Conservation (phyloP, 2,888 invertebrate species). For the Hyles lineata region DNA sequence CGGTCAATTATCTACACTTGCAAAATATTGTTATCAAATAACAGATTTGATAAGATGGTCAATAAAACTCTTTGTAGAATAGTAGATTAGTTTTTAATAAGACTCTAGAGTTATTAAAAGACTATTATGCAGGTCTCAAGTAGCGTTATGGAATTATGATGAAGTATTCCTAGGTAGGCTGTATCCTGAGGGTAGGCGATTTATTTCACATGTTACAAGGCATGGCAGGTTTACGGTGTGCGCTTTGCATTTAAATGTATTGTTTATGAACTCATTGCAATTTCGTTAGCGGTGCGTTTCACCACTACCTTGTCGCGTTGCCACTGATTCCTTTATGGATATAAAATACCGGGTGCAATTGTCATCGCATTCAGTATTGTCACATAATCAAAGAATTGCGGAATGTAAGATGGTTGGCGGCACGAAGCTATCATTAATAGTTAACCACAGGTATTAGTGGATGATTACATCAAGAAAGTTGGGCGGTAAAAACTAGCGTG, state of each 20-base stretch:
- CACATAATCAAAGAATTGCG: conserved; percentile 68
- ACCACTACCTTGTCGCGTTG: conserved; percentile 66
- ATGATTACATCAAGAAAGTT: conserved; percentile 21
- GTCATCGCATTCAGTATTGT: conserved; percentile 65
- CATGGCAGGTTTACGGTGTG: conserved; percentile 38
- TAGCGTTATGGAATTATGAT: conserved; percentile 7
- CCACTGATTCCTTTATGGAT: conserved; percentile 78
- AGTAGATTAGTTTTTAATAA: background rate
- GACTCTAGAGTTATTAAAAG: background rate
- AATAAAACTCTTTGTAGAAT: background rate
- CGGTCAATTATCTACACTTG: conserved; percentile 9
- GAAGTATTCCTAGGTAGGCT: background rate
- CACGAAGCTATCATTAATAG: conserved; percentile 22
- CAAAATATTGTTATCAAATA: conserved; percentile 16
- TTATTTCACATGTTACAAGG: conserved; percentile 33
- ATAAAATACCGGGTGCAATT: conserved; percentile 69
- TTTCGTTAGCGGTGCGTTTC: conserved; percentile 61
- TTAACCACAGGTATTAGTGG: conserved; percentile 7
- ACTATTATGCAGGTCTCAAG: background rate
- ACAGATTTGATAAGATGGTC: background rate
- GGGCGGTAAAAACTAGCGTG: conserved; percentile 17
- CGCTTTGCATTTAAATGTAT: conserved; percentile 64
- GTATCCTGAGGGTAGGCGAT: background rate
- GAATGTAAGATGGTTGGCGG: background rate
- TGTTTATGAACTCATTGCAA: conserved; percentile 64